These are phyloP conservation scores for Telmatochromis sp. DNA, from an alignment of 2,113 vertebrate genomes.

Conservation along the genomic window DNA sequence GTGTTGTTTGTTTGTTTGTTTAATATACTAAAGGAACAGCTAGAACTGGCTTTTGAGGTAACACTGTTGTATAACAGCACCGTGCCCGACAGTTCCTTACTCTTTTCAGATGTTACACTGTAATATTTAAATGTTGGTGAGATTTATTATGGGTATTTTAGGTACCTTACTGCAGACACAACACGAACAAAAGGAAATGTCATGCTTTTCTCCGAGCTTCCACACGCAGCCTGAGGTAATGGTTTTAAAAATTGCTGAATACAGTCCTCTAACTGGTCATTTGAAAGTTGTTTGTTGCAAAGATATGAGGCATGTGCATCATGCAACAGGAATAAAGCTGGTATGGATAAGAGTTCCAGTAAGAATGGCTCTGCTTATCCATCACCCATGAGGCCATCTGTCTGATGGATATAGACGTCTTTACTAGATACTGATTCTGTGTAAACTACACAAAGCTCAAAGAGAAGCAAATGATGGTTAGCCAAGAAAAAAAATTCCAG, in stretches of 20 bases:
- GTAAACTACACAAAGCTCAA: background rate
- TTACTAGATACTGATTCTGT: background rate
- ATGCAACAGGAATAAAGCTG: background rate
- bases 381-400: background rate
- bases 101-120: background rate
- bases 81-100: background rate
- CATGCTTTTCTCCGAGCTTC: background rate
- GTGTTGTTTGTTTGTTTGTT: background rate
- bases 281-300: constrained; percentile 9
- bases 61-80: background rate
- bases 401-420: background rate
- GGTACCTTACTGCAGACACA: background rate
- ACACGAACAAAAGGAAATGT: background rate
- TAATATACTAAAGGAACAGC: background rate
- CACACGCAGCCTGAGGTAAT: background rate
- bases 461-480: background rate
- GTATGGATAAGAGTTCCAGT: background rate
- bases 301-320: background rate
- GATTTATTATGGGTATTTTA: background rate
- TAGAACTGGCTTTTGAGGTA: background rate
- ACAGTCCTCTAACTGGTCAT: background rate
- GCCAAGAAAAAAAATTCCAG: background rate
- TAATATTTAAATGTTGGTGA: background rate
- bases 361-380: background rate
- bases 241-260: background rate